Evolutionary conservation across 2,888 invertebrate species (phyloP).

Genomic region (Plagiodera versicolora): DNA sequence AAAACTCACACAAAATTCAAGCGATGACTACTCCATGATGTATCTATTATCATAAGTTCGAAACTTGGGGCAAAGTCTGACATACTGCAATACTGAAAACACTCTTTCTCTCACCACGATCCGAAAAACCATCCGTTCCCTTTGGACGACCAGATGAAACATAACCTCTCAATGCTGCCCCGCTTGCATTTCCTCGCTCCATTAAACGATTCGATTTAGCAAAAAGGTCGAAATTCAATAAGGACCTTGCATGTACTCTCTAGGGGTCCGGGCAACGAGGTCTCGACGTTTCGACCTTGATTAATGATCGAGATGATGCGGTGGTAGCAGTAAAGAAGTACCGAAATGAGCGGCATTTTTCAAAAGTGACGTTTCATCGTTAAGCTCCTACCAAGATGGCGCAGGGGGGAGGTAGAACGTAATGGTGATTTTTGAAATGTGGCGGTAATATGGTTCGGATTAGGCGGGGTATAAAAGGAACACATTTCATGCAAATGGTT

Average conservation of each 20-base stretch:
- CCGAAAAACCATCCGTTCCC: background rate
- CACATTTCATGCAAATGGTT: too few relatives aligned
- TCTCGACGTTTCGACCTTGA: slow-evolving; percentile 23
- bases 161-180: background rate
- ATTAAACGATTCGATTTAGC: slow-evolving; percentile 30
- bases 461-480: slow-evolving; percentile 6
- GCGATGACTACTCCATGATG: too few relatives aligned
- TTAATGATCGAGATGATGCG: slow-evolving; percentile 26
- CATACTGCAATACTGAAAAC: too few relatives aligned
- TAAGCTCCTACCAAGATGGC: slow-evolving; percentile 17
- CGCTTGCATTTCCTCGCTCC: slow-evolving; percentile 23
- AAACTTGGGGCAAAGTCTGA: too few relatives aligned
- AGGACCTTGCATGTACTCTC: slow-evolving; percentile 15
- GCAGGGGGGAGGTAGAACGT: slow-evolving; percentile 19
- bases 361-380: slow-evolving; percentile 26
- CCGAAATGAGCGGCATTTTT: slow-evolving; percentile 24
- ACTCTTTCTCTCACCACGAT: too few relatives aligned
- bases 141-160: slow-evolving; percentile 5
- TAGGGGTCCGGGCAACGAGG: background rate
- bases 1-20: too few relatives aligned
- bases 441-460: slow-evolving; percentile 21
- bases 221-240: slow-evolving; percentile 28
- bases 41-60: too few relatives aligned
- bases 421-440: slow-evolving; percentile 13
- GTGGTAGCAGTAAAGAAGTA: slow-evolving; percentile 25